Base-by-base conservation (phyloP, 2,888 invertebrate genomes). In the Phymatocera aterrima region DNA sequence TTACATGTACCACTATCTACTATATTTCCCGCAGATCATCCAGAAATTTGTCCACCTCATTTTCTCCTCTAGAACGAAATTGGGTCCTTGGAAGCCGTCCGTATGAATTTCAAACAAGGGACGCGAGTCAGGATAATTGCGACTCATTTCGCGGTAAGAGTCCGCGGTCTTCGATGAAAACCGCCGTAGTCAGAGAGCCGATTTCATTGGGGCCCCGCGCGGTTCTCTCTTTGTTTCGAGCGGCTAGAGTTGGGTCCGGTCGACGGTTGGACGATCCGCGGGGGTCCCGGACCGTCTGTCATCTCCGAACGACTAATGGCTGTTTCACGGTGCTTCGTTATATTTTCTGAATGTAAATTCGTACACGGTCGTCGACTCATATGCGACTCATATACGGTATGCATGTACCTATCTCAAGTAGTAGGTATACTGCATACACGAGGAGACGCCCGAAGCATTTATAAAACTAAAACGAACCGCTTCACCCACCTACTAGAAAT, bases 311-410 rank as follows among this genome's bases (percentile, higher is more conserved):
- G 88, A 90, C 90, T 90, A 90, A 90, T 90, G 90, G 90, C 88
- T 87, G 89, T 87, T 88, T 89, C 90, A 87, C 89, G 89, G 90
- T 88, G 90, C 90, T 90, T 90, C 90, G 89, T 90, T 90, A 90
- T 90, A 89, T 89, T 90, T 90, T 90, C 88, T 90, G 89, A 90
- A 90, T 90, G 90, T 90, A 90, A 90, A 90, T 90, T 90, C 88
- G 88, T 88, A 88, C 87, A 87, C 85, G 89, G 85, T 83, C 80
- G 79, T 80, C 85, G 79, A 78, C 82, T 80, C 82, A 82, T 79
- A 80, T 75, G 72, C 48, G 72, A 43, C n/a, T 46, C 28, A 46
- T 8, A 18, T 68, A 68, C 46, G 8, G 68, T 68, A 24, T 8
- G 68, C 24, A 68, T 10, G 34, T 37, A 37, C 80, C 78, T 83